Evolutionary conservation across 2,113 vertebrate genomes (phyloP).

Genomic region (Excalfactoria chinensis): DNA sequence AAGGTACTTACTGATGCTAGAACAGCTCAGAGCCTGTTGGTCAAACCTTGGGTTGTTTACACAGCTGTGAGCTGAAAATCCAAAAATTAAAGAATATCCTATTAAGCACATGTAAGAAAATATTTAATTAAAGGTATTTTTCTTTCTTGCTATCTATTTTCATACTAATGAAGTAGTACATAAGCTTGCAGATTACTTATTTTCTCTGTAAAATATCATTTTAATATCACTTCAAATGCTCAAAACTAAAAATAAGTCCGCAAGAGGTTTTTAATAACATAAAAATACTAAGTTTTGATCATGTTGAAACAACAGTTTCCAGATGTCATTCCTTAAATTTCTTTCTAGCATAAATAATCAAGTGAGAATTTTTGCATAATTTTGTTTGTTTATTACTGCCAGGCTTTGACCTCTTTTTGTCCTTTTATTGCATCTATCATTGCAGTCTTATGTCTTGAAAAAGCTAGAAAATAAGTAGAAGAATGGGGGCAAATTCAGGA

Average conservation of each 20-base stretch:
- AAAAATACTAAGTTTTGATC: background rate
- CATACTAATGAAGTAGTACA: background rate
- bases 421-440: background rate
- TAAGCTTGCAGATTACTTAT: background rate
- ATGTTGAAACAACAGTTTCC: background rate
- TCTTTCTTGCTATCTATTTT: background rate
- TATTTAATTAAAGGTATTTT: background rate
- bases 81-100: background rate
- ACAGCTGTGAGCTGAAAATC: background rate
- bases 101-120: background rate
- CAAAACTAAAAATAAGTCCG: background rate
- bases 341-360: background rate
- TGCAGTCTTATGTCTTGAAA: background rate
- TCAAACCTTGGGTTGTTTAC: background rate
- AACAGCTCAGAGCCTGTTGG: background rate
- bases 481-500: background rate
- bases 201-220: background rate
- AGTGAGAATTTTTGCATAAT: background rate
- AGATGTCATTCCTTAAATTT: background rate
- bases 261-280: background rate
- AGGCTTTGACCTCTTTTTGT: background rate
- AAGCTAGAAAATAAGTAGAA: background rate
- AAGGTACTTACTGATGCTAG: background rate
- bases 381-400: background rate
- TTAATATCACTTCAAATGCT: background rate